Evolutionary conservation across 2,888 invertebrate genomes (phyloP), one percentile per base, ranked within the genome.

Genomic region (Drosophila nigricruria): DNA sequence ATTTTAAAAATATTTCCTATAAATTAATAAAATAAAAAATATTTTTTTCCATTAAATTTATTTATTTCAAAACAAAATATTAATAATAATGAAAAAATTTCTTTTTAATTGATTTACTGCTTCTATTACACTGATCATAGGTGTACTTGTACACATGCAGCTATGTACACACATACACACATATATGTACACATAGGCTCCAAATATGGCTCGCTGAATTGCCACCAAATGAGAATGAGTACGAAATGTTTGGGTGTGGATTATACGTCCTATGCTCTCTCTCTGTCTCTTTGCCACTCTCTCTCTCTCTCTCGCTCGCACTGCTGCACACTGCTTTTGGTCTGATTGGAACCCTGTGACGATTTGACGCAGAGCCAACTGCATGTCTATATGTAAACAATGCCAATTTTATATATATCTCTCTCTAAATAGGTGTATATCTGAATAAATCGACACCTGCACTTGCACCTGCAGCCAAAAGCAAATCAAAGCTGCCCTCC

Each of bases 361-460:
- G 38, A 16, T 47, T 68, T 60, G 69, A 69, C 47, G 69, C 32
- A 42, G 47, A 59, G 54, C 52, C 57, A 66, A 59, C 47, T 59
- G 58, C 45, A 64, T 40, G n/a, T 40, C 30, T 25, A 38, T 34
- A 18, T 12, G 45, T 14, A 47, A 27, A 27, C 36, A 56, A 70
- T 58, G 50, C 43, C 40, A 14, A 23, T 27, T 56, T 5, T 62
- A 32, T 45, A 20, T 50, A 49, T n/a, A 34, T 34, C 34, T 49
- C 43, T 50, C 2, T 25, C 5, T 5, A 25, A 5, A 25, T 5
- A 25, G 2, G 0, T 30, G 27, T 30, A 14, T 68, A 42, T 54
- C n/a, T 38, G 30, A 25, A 73, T 38, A 59, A 57, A 77, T 71
- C 54, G 77, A 76, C 77, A 76, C 76, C 74, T 74, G 49, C 40